Percentiles rank a stretch among this genome's conserved stretches.
Evolutionary conservation across 2,888 invertebrate genomes (phyloP).

Genomic region (Oscheius myriophilus): DNA sequence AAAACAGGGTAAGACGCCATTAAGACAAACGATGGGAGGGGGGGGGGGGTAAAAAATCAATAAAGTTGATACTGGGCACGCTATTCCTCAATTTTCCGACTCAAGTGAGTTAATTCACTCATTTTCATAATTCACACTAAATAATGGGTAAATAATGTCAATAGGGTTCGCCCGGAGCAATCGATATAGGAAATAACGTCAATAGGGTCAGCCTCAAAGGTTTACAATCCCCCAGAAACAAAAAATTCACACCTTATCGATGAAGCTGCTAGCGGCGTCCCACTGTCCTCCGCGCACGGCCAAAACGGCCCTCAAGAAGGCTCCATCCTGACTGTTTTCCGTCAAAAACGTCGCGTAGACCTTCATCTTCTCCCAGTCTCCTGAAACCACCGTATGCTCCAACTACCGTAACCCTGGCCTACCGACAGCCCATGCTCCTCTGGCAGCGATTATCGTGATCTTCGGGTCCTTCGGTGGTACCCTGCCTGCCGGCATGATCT

Average conservation of each 20-base stretch:
- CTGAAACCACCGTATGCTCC: constrained; percentile 65
- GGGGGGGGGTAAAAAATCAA: no score
- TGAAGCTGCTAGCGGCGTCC: constrained; percentile 76
- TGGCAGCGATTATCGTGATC: constrained; percentile 87
- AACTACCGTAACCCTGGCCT: constrained; percentile 18
- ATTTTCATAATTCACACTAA: no score
- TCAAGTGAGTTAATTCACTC: no score
- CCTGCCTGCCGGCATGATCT: constrained; percentile 6
- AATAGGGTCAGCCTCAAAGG: no score
- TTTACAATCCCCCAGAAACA: no score
- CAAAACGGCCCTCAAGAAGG: constrained; percentile 92
- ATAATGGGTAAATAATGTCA: no score
- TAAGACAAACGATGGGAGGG: no score
- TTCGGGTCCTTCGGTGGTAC: constrained; percentile 57
- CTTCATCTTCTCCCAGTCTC: constrained; percentile 92
- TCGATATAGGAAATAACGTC: no score
- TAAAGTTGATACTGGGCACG: no score
- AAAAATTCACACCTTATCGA: constrained; percentile 83
- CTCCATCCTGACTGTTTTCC: constrained; percentile 91
- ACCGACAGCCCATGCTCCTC: constrained; percentile 92
- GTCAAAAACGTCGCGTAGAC: constrained; percentile 83
- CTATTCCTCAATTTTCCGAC: no score
- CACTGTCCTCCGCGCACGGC: constrained; percentile 80
- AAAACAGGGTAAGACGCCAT: no score
- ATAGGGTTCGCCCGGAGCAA: no score